phyloP scores from a whole-genome alignment of 2,888 invertebrate species.

The Phymatocera aterrima region DNA sequence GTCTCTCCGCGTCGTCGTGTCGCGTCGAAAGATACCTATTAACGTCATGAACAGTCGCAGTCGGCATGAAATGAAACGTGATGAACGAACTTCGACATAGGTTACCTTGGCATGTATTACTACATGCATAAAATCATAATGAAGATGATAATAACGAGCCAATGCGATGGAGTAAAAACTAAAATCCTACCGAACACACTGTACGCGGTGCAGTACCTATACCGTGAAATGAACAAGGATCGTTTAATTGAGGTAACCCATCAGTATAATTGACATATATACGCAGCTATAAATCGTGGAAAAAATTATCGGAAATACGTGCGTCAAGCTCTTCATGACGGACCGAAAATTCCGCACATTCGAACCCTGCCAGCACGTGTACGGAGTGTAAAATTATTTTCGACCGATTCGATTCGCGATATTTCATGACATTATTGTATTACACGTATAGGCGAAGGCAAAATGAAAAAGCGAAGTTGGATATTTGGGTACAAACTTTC shows the following conservation, averaged over 20 bases:
- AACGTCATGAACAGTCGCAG: not conserved
- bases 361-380: not conserved
- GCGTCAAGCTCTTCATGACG: not conserved
- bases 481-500: too few relatives aligned
- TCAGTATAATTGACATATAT: too few relatives aligned
- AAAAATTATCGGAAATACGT: not conserved
- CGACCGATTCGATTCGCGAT: not conserved
- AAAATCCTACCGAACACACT: not conserved
- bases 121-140: not conserved
- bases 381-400: not conserved
- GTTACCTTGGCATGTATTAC: not conserved
- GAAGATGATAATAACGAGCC: not conserved
- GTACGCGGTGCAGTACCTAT: too few relatives aligned
- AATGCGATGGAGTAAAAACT: not conserved
- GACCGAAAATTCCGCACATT: not conserved
- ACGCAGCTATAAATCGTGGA: not conserved
- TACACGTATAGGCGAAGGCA: too few relatives aligned
- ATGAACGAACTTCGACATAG: not conserved
- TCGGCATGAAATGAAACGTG: constrained; percentile 11
- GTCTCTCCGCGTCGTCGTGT: too few relatives aligned
- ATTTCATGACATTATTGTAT: too few relatives aligned
- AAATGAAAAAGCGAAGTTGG: too few relatives aligned
- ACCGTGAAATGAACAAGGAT: not conserved
- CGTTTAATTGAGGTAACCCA: not conserved
- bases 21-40: constrained; percentile 23